phyloP scores from a whole-genome alignment of 2,888 invertebrate genomes.

The Bombylius discolor region DNA sequence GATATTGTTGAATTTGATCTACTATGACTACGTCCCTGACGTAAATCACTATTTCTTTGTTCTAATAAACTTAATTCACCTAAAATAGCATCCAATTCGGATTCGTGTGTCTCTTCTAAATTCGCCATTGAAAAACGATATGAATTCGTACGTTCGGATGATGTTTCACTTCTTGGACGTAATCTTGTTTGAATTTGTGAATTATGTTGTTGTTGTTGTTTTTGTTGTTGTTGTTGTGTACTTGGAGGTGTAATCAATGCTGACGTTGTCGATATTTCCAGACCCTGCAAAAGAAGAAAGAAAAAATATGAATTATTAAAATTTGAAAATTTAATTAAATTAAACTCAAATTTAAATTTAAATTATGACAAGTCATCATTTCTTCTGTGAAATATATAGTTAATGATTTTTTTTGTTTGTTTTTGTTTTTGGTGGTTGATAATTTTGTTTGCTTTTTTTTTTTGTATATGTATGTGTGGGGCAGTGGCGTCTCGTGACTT shows the following conservation, averaged over 20 bases:
- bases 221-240: neutral
- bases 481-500: no score
- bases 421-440: no score
- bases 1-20: constrained; percentile 37
- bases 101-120: constrained; percentile 89
- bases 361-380: no score
- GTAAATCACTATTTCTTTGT: constrained; percentile 39
- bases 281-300: constrained; percentile 8
- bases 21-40: constrained; percentile 20
- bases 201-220: neutral
- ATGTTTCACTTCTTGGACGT: constrained; percentile 16
- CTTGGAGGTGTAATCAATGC: constrained; percentile 8
- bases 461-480: no score
- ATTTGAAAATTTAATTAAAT: no score
- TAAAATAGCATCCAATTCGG: constrained; percentile 91
- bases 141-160: constrained; percentile 55
- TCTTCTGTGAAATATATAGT: no score
- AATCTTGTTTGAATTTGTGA: constrained; percentile 8
- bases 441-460: no score
- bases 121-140: constrained; percentile 94
- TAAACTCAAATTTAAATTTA: no score
- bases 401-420: no score
- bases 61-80: constrained; percentile 92
- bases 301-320: neutral
- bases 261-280: constrained; percentile 14